Percentiles rank a stretch among this genome's conserved stretches.
These are phyloP conservation scores for Ptyas mucosa DNA, from an alignment of 2,113 vertebrate species.

Conservation along the genomic window DNA sequence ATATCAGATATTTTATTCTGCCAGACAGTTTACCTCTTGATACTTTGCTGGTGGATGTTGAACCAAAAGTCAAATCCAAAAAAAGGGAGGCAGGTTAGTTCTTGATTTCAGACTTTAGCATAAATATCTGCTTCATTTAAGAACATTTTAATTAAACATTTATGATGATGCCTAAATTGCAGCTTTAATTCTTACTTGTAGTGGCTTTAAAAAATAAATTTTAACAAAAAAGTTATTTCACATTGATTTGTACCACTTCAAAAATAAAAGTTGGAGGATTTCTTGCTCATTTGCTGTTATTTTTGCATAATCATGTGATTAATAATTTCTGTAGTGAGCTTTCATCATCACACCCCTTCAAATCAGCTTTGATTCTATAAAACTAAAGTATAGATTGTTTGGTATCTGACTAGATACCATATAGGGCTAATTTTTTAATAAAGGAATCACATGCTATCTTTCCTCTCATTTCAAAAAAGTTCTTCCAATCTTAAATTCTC, in stretches of 20 bases:
- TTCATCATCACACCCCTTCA: not conserved
- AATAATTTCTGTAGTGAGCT: not conserved
- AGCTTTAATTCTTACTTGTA: not conserved
- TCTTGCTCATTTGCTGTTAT: not conserved
- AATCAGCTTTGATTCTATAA: not conserved
- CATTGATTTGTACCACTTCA: not conserved
- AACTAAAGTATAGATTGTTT: not conserved
- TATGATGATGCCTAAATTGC: not conserved
- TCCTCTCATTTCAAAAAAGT: not conserved
- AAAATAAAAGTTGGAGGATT: not conserved
- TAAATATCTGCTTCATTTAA: not conserved
- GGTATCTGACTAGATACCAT: not conserved
- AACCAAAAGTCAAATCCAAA: constrained; percentile 98
- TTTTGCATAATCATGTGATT: not conserved
- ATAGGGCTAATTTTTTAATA: not conserved
- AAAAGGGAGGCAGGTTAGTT: constrained; percentile 95
- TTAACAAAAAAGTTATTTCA: not conserved
- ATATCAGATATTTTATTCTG: constrained; percentile 97
- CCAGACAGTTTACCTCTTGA: constrained; percentile 96
- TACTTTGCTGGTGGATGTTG: constrained; percentile 95
- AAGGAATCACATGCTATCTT: not conserved
- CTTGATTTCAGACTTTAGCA: not conserved
- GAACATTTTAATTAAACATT: not conserved
- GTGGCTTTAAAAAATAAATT: not conserved
- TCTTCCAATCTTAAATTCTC: not conserved